Evolutionary conservation across 2,797 vertebrate species (phyloP).

Genomic region (Melanotaenia trifasciata): DNA sequence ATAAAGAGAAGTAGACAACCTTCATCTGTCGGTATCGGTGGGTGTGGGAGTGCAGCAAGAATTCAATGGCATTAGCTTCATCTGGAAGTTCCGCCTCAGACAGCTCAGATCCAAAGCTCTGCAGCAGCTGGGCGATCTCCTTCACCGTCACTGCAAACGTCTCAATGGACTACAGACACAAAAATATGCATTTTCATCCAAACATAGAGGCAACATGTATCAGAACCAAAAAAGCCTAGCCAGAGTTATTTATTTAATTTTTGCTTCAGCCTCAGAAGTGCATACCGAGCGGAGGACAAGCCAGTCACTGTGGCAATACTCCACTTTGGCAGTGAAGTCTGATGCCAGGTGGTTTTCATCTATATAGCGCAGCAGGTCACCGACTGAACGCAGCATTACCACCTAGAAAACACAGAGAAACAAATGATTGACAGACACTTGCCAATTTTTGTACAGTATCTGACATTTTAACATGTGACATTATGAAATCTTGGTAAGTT

Average conservation of each 20-base stretch:
- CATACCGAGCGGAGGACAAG: slow-evolving; percentile 92
- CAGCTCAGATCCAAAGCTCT: slow-evolving; percentile 93
- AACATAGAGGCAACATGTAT: neutral
- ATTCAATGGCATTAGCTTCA: slow-evolving; percentile 89
- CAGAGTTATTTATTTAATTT: neutral
- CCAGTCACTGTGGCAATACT: slow-evolving; percentile 95
- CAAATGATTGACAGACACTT: neutral
- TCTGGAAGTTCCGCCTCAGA: slow-evolving; percentile 92
- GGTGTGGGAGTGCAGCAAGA: slow-evolving; percentile 88
- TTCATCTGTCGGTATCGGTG: slow-evolving; percentile 93
- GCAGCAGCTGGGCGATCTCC: slow-evolving; percentile 94
- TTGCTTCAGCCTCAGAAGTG: neutral
- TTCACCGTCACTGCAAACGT: slow-evolving; percentile 96
- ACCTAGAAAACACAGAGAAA: slow-evolving; percentile 79
- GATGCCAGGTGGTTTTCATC: slow-evolving; percentile 93
- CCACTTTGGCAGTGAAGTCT: slow-evolving; percentile 92
- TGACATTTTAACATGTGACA: slow-evolving; percentile 1
- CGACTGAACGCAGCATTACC: slow-evolving; percentile 96
- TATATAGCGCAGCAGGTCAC: slow-evolving; percentile 93
- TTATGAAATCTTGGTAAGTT: neutral
- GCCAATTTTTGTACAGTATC: neutral
- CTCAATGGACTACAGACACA: slow-evolving; percentile 90
- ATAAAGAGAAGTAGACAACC: slow-evolving; percentile 70
- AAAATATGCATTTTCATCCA: slow-evolving; percentile 11
- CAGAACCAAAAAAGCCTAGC: neutral